Base-by-base conservation (phyloP, 2,888 invertebrate species). In the Exocentrus adspersus region DNA sequence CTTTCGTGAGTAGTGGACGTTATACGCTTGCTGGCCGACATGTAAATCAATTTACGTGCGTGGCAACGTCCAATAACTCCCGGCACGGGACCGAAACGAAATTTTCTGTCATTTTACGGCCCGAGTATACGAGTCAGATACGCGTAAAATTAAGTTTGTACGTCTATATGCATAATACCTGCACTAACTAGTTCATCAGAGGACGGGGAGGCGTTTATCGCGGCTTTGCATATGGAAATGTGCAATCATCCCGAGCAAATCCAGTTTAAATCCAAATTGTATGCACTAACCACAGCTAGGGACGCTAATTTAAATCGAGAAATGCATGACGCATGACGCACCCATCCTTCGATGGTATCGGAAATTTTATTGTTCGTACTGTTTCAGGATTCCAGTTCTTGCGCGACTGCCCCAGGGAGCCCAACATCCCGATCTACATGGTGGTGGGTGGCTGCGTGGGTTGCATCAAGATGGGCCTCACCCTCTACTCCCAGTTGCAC, bases 371-470 rank as follows among this genome's bases (percentile, higher is more conserved):
- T 46, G 30, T 3, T 48, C n/a, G 21, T 24, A 32, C 46, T 17
- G 10, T 81, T 79, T n/a, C 86, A 93, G 94, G 94, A 69, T 87
- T 92, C 53, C 91, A 93, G 77, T 92, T 90, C 82, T 87, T 92
- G 63, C 86, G 90, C 16, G 92, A 93, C 78, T 94, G 94, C 72
- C 93, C 93, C 0, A 86, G 87, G 46, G 90, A 92, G 81, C 90
- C 90, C 0, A 86, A 89, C 64, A 89, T 94, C 68, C 92, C 93
- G 0, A 87, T 92, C 20, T 94, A 93, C 83, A 90, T 93, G 88
- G 87, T 93, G 61, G 92, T 93, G n/a, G 93, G 93, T 0, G 94
- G 93, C 0, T 87, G 89, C 7, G 86, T 91, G 9, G 93, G 93
- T 0, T 86, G 90, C 12, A 84, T 90, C 1, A 90, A 92, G 67